phyloP scores from a whole-genome alignment of 2,113 vertebrate genomes.

The Motacilla alba region DNA sequence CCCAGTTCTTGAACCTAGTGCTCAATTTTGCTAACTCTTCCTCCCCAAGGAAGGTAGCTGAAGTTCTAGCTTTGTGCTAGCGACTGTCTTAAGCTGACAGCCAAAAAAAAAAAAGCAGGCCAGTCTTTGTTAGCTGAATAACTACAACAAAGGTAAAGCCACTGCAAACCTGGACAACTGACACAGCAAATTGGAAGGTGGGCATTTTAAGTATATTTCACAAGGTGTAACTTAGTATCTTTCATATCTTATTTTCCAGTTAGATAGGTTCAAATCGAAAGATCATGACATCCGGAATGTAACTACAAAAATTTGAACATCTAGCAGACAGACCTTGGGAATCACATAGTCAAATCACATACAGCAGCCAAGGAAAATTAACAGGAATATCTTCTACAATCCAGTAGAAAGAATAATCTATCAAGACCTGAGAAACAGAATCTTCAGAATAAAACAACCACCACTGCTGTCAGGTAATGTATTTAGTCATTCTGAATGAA shows the following conservation, averaged over 20 bases:
- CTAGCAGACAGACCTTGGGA: slow-evolving; percentile 44
- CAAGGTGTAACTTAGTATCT: not conserved
- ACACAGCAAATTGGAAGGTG: not conserved
- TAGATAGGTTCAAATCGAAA: not conserved
- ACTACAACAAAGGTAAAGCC: not conserved
- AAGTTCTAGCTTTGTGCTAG: not conserved
- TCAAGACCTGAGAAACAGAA: slow-evolving; percentile 34
- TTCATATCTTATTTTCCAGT: slow-evolving; percentile 20
- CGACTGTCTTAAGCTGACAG: not conserved
- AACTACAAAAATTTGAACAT: slow-evolving; percentile 5
- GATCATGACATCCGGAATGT: not conserved
- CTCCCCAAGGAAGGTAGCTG: not conserved
- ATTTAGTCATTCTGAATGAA: slow-evolving; percentile 15
- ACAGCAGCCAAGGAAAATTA: slow-evolving; percentile 48
- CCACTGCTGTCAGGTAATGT: not conserved
- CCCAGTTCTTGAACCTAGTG: not conserved
- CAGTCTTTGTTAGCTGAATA: not conserved
- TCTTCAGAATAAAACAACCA: not conserved
- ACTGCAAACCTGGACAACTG: not conserved
- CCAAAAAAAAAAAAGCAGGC: not conserved
- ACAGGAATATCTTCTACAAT: slow-evolving; percentile 32
- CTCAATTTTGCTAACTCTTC: not conserved
- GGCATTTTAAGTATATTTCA: slow-evolving; percentile 5
- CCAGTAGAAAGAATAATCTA: slow-evolving; percentile 41
- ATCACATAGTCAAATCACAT: slow-evolving; percentile 39